A percentile compares a stretch with the other conserved stretches of the same genome.
phyloP scores from a whole-genome alignment of 37 sponge, comb jelly and placozoan genomes.

The Ephydatia muelleri region DNA sequence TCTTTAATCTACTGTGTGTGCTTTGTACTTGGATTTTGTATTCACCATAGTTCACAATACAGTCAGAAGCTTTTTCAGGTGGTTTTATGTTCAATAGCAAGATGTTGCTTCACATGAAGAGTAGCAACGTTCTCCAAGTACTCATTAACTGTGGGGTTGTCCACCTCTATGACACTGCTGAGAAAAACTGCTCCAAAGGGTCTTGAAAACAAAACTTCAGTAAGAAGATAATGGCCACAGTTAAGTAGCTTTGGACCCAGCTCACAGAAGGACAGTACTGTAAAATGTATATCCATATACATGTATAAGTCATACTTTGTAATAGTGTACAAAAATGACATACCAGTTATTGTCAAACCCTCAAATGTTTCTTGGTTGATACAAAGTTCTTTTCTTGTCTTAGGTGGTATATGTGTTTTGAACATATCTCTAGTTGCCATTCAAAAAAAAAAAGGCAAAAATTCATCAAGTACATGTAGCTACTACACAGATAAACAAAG shows the following conservation, averaged over 20 bases:
- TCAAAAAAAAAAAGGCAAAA: conserved; percentile 8
- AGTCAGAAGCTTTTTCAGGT: neutral
- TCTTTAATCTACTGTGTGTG: neutral
- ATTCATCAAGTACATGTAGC: neutral
- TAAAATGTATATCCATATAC: too few species aligned
- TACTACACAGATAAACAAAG: too few species aligned
- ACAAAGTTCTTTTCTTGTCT: neutral
- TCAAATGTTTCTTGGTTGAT: neutral
- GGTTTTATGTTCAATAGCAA: neutral
- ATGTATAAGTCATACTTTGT: too few species aligned
- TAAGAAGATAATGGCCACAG: too few species aligned
- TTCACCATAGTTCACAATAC: neutral
- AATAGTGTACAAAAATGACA: neutral
- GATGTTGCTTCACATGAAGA: too few species aligned
- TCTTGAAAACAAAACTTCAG: conserved; percentile 5
- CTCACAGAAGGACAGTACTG: conserved; percentile 19
- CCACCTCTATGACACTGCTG: conserved; percentile 3
- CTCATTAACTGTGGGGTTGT: conserved; percentile 9
- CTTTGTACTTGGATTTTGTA: neutral
- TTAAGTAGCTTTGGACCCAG: conserved; percentile 8
- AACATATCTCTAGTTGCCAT: too few species aligned
- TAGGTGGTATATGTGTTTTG: neutral
- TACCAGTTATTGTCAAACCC: conserved; percentile 12
- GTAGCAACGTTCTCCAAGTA: too few species aligned
- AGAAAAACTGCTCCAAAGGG: neutral